phyloP scores from a whole-genome alignment of 2,888 invertebrate species.

The Scelioninae gen. 2 region DNA sequence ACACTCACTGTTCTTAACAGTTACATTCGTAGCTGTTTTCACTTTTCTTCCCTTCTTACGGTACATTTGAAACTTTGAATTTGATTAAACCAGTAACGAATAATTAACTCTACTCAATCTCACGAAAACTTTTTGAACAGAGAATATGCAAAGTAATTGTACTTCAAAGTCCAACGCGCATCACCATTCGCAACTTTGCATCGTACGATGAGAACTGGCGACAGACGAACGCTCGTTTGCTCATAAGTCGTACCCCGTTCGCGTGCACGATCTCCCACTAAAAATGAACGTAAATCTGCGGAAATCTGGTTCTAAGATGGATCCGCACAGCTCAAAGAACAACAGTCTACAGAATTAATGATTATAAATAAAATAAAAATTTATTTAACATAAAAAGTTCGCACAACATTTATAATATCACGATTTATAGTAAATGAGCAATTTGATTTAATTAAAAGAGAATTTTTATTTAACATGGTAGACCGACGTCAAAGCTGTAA shows the following conservation, averaged over 20 bases:
- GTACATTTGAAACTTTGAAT: constrained; percentile 32
- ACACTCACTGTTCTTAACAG: constrained; percentile 27
- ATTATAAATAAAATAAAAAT: no score
- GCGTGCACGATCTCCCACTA: constrained; percentile 45
- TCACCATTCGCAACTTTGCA: constrained; percentile 50
- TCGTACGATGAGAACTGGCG: constrained; percentile 52
- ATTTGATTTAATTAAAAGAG: no score
- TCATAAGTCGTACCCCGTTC: constrained; percentile 47
- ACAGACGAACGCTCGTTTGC: constrained; percentile 52
- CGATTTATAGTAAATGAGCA: no score
- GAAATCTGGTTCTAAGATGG: constrained; percentile 22
- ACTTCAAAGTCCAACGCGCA: constrained; percentile 45
- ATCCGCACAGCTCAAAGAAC: constrained; percentile 6
- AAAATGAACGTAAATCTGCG: constrained; percentile 48
- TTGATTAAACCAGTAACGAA: no score
- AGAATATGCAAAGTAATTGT: constrained; percentile 10
- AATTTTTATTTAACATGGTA: no score
- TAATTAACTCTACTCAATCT: constrained; percentile 3
- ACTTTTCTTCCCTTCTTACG: constrained; percentile 46
- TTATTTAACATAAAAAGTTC: no score
- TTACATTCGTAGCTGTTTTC: constrained; percentile 4
- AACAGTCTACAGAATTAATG: no score
- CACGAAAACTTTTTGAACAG: constrained; percentile 31
- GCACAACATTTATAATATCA: no score
- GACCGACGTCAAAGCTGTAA: no score